Evolutionary conservation across 2,797 vertebrate species (phyloP), one percentile per base, ranked within the genome.

Genomic region (Spinus pinus): DNA sequence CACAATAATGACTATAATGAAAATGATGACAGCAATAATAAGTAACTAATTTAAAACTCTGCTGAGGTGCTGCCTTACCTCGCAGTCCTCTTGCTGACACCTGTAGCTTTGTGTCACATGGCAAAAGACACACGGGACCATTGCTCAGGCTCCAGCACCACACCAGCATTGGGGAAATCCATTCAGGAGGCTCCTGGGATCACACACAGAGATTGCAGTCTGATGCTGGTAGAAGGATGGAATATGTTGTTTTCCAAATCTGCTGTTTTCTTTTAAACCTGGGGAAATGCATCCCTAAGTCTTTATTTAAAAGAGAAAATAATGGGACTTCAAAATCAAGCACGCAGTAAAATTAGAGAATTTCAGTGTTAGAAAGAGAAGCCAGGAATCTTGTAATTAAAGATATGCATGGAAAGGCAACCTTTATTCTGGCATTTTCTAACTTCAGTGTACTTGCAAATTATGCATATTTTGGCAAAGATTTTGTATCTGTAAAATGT

Each of bases 361-460:
- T 65, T 61, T 80, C 65, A 70, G 46, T 1, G 2, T 49, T 83
- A 62, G 85, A 74, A 83, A 92, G 79, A 90, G 54, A 30, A 84
- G 58, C 27, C 30, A 65, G 33, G 39, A 93, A 66, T 56, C 37
- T 14, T 42, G 41, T 83, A 92, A 91, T 93, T 91, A 93, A 82
- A 91, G 58, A 94, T 86, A 91, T 81, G 65, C 82, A 81, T 41
- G 79, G 85, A 89, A 94, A 94, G 37, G 33, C 82, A 94, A 92
- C 94, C 87, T 96, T 97, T 95, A 92, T 92, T 94, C 82, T 94
- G 94, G 95, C 91, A 93, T 96, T 96, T 97, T 91, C 87, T 72
- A 86, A 64, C 92, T 89, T 82, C 31, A 24, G 15, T 31, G 42
- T 81, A 84, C 92, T 72, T 70, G 75, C 77, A 90, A 95, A 86